Evolutionary conservation across 2,888 invertebrate species (phyloP), one percentile per base, ranked within the genome.

Genomic region (Sipha maydis): DNA sequence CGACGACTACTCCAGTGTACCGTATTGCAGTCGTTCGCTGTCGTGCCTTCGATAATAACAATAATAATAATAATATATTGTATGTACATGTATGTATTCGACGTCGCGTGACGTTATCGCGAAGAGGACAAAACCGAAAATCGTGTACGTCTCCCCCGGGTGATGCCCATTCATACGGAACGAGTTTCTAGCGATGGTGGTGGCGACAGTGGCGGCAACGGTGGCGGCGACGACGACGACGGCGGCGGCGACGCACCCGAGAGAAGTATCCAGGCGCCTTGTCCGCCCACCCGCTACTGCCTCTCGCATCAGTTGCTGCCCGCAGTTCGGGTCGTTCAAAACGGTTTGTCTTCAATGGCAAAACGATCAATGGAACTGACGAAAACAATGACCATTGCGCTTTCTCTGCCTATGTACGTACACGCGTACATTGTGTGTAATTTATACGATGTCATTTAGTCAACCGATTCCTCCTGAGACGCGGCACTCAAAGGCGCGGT

Each of bases 281-380:
- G 69, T 48, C 69, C 78, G 69, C 78, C 31, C 85, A 54, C 54
- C 82, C 9, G 11, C 73, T 34, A 25, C 61, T 17, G 41, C 76
- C 34, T 41, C 38, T 17, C 54, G 2, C 83, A 31, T 7, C 75
- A 11, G 75, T 41, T 11, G 41, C 71, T 19, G 48, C 82, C n/a
- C 80, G 67, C 61, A 3, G 61, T 61, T n/a, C 31, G 34, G 38
- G 56, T 28, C 34, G 82, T n/a, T 78, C 71, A 56, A 79, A 86
- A 73, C 71, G 85, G 85, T 86, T 85, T 56, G 73, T 79, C 85
- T 86, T 86, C 85, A 86, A 86, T 86, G 85, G 85, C 56, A 28
- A 86, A 79, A 86, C 79, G 85, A 86, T 86, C 85, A 86, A 86
- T 86, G 85, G 85, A 79, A 48, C 48, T 2, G 54, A 79, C 54